Conservation (phyloP, 2,888 invertebrate species). For the Nebria brevicollis region DNA sequence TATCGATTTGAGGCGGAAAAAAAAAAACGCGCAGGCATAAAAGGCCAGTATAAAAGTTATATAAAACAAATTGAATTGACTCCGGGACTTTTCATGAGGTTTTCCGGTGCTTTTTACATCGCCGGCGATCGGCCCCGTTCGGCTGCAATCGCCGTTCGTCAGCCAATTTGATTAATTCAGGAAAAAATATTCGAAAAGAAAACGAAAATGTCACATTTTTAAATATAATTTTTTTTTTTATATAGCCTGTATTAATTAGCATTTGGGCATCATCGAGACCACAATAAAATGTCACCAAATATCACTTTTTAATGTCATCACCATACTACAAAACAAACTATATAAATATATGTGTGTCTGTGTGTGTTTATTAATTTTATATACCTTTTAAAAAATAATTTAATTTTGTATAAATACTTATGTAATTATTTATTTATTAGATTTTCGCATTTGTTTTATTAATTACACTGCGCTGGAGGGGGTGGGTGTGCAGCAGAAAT, state of each 20-base stretch:
- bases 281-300: slow-evolving; percentile 45
- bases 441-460: not conserved
- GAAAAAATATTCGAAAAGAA: not conserved
- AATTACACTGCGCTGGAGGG: no score
- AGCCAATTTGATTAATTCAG: not conserved
- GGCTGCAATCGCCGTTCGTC: no score
- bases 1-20: not conserved
- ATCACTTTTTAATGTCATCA: slow-evolving; percentile 42
- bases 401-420: not conserved
- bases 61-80: slow-evolving; percentile 1
- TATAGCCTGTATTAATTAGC: slow-evolving; percentile 37
- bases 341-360: no score
- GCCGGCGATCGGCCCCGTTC: not conserved
- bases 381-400: not conserved
- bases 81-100: not conserved
- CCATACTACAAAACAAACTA: no score
- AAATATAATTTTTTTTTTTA: slow-evolving; percentile 29
- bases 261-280: slow-evolving; percentile 31
- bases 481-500: no score
- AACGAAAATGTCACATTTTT: not conserved
- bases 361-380: not conserved
- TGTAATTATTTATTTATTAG: not conserved
- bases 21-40: not conserved
- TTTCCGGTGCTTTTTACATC: not conserved
- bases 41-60: not conserved